Conservation (phyloP, 2,888 invertebrate species). For the Drosophila mayaguana region DNA sequence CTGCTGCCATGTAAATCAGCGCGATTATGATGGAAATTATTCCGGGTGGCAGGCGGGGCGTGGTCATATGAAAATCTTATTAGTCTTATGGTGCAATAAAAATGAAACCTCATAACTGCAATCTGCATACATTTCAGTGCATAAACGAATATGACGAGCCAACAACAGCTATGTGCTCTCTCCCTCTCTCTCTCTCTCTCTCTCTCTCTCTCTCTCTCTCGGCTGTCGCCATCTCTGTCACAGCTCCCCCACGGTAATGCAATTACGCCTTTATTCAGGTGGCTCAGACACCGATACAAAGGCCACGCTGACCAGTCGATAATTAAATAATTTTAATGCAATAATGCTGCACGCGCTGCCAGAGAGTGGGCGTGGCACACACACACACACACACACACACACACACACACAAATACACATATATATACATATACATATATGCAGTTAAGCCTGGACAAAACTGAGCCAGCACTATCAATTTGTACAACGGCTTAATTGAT, state of each 20-base stretch:
- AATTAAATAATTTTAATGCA: slow-evolving; percentile 79
- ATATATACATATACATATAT: too few species aligned
- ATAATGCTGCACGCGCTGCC: slow-evolving; percentile 48
- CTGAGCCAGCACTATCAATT: slow-evolving; percentile 71
- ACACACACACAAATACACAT: too few species aligned
- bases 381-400: not conserved
- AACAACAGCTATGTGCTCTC: not conserved
- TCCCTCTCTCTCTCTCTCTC: not conserved
- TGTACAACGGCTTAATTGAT: slow-evolving; percentile 78
- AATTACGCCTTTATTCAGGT: slow-evolving; percentile 61
- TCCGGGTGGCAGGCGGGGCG: slow-evolving; percentile 2
- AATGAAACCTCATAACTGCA: slow-evolving; percentile 54
- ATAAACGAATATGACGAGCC: slow-evolving; percentile 26
- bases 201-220: not conserved
- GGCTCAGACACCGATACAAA: slow-evolving; percentile 41
- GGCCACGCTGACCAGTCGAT: slow-evolving; percentile 59
- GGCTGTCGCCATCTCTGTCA: slow-evolving; percentile 12
- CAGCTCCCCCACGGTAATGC: slow-evolving; percentile 45
- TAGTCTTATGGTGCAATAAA: slow-evolving; percentile 53
- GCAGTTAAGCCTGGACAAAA: slow-evolving; percentile 16
- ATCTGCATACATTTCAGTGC: slow-evolving; percentile 49
- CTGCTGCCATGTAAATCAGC: slow-evolving; percentile 52
- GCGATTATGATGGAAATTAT: slow-evolving; percentile 51
- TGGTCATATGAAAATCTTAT: slow-evolving; percentile 48
- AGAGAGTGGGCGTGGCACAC: not conserved